Evolutionary conservation across 2,797 vertebrate species (phyloP).

Genomic region (Myotis pilosus): DNA sequence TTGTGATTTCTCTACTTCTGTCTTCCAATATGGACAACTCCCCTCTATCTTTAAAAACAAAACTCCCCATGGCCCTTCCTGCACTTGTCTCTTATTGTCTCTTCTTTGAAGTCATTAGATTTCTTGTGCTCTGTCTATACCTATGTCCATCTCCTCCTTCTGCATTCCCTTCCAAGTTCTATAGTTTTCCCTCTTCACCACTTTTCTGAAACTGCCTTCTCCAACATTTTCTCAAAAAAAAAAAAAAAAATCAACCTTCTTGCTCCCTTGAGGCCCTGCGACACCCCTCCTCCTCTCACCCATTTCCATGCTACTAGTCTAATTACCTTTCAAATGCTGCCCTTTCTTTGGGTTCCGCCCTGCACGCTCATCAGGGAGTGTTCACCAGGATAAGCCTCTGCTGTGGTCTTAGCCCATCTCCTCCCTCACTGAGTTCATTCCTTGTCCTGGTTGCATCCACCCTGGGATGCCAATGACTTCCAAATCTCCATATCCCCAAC

Average conservation of each 20-base stretch:
- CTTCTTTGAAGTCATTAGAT: neutral
- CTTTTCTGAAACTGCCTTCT: neutral
- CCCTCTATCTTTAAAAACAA: neutral
- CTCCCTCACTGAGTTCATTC: neutral
- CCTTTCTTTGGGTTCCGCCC: neutral
- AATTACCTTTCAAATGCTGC: neutral
- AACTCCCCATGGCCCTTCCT: neutral
- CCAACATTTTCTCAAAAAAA: neutral
- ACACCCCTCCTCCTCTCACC: neutral
- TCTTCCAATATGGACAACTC: neutral
- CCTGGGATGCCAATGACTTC: neutral
- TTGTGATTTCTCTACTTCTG: neutral
- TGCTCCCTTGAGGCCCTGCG: neutral
- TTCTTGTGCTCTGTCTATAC: neutral
- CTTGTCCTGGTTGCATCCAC: neutral
- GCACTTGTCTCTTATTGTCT: neutral
- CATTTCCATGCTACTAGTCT: too few species aligned
- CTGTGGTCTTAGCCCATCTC: neutral
- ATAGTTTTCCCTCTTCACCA: neutral
- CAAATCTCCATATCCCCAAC: too few species aligned
- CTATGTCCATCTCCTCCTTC: neutral
- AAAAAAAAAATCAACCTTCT: neutral
- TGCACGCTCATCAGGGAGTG: fast-evolving
- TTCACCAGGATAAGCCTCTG: neutral
- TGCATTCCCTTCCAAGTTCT: neutral